Evolutionary conservation across 2,888 invertebrate genomes (phyloP).

Genomic region (Epistrophe grossulariae): DNA sequence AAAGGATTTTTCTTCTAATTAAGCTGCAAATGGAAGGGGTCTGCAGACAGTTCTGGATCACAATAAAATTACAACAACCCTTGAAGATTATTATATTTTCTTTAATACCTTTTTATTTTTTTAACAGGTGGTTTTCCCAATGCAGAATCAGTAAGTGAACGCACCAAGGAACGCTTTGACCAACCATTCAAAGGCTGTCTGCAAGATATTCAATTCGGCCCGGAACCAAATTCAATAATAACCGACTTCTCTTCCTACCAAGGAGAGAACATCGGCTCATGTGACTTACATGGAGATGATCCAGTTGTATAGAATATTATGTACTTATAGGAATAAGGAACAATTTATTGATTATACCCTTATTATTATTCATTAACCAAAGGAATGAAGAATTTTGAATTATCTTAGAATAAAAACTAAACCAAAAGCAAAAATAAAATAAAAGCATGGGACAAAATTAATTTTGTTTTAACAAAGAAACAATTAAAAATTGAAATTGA

Average conservation of each 20-base stretch:
- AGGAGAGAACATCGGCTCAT: slow-evolving; percentile 86
- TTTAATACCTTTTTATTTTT: not conserved
- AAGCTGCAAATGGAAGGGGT: not conserved
- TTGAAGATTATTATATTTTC: not conserved
- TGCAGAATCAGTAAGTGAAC: slow-evolving; percentile 83
- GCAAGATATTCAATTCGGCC: slow-evolving; percentile 85
- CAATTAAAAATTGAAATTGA: slow-evolving; percentile 29
- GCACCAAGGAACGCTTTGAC: slow-evolving; percentile 85
- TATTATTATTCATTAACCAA: slow-evolving; percentile 71
- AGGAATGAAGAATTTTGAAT: slow-evolving; percentile 60
- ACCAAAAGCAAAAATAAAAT: slow-evolving; percentile 39
- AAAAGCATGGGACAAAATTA: slow-evolving; percentile 59
- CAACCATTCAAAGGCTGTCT: slow-evolving; percentile 87
- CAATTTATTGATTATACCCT: slow-evolving; percentile 73
- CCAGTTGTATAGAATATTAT: slow-evolving; percentile 81
- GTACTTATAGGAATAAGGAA: slow-evolving; percentile 75
- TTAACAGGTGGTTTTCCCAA: slow-evolving; percentile 85
- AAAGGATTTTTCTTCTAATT: not conserved
- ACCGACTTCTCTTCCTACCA: slow-evolving; percentile 86
- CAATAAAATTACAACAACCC: too few species aligned
- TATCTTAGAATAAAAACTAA: slow-evolving; percentile 60
- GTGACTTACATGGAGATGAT: slow-evolving; percentile 84
- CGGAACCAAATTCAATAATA: slow-evolving; percentile 82
- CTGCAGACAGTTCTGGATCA: not conserved
- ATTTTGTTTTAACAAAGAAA: slow-evolving; percentile 65